Evolutionary conservation across 2,113 vertebrate genomes (phyloP).

Genomic region (Lasiurus cinereus): DNA sequence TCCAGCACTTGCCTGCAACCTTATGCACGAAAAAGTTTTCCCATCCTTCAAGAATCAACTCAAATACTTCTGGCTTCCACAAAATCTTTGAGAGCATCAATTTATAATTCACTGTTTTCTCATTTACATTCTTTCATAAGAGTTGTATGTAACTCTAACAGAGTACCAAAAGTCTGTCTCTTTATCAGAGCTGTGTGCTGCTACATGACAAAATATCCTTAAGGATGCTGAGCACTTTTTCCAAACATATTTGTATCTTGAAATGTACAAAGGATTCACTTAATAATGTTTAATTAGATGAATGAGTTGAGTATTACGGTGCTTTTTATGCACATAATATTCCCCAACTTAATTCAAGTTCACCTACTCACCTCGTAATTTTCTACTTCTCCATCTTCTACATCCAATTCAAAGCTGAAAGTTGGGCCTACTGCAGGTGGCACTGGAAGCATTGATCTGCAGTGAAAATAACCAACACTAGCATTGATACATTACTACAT

Average conservation of each 20-base stretch:
- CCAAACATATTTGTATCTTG: neutral
- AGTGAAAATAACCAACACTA: slow-evolving; percentile 67
- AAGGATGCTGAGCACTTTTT: neutral
- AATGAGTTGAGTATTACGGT: slow-evolving; percentile 18
- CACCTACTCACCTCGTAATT: slow-evolving; percentile 95
- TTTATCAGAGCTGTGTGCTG: neutral
- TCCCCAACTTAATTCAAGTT: slow-evolving; percentile 71
- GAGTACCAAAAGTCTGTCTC: neutral
- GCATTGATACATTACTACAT: neutral
- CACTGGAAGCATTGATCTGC: slow-evolving; percentile 97
- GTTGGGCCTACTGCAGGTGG: slow-evolving; percentile 96
- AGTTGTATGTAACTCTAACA: neutral
- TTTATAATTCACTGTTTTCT: neutral
- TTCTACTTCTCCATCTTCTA: slow-evolving; percentile 98
- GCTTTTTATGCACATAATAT: neutral
- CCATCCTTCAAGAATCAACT: neutral
- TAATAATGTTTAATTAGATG: slow-evolving; percentile 39
- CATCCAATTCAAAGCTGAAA: slow-evolving; percentile 97
- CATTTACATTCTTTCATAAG: neutral
- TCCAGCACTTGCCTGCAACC: neutral
- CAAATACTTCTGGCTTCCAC: neutral
- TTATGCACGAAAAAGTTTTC: neutral
- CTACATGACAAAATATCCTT: neutral
- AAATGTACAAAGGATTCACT: slow-evolving; percentile 23
- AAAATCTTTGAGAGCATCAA: neutral